Base-by-base conservation (phyloP, 2,888 invertebrate genomes). In the Boloria euphrosyne region DNA sequence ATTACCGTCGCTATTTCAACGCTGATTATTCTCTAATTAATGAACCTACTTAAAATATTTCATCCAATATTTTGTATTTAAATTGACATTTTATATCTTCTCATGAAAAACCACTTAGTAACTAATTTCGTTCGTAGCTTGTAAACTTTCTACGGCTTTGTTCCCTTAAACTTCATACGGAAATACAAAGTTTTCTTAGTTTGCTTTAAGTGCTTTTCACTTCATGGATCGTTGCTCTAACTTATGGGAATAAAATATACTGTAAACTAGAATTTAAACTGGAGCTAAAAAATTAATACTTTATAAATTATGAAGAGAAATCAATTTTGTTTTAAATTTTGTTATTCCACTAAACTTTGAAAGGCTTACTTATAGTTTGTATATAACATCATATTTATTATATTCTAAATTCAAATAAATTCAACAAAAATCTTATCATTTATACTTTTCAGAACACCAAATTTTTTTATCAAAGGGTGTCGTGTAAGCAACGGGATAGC, bases 1-100 rank as follows among this genome's bases (percentile, higher is more conserved):
- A 73, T 67, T 68, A 59, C 63, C 61, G 46, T 51, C 62, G 68
- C n/a, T 38, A 67, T 70, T 68, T 67, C 14, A 65, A 52, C 38
- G 65, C 16, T 61, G 5, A 18, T 59, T 59, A 59, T 53, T 46
- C 51, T 51, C 16, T 46, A 44, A 57, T 64, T 58, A 44, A 49
- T 22, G 22, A 27, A 50, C 1, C 16, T 52, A 5, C 0, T 31
- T 50, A 38, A 27, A 17, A 14, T 52, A 55, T 47, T 18, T 50
- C 44, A 44, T 10, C 13, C 17, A 5, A 14, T 44, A 10, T 53
- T 46, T 18, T 14, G 0, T n/a, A 22, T 17, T 57, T 14, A 38
- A 38, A 38, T 38, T 38, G 31, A 10, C 31, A 31, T 38, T 38
- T 38, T 38, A 10, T 10, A 10, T 2, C 13, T 22, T 13, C 44